A percentile compares a stretch with the other conserved stretches of the same genome.
Evolutionary conservation across 2,113 vertebrate genomes (phyloP).

Genomic region (Gorsachius goisagi): DNA sequence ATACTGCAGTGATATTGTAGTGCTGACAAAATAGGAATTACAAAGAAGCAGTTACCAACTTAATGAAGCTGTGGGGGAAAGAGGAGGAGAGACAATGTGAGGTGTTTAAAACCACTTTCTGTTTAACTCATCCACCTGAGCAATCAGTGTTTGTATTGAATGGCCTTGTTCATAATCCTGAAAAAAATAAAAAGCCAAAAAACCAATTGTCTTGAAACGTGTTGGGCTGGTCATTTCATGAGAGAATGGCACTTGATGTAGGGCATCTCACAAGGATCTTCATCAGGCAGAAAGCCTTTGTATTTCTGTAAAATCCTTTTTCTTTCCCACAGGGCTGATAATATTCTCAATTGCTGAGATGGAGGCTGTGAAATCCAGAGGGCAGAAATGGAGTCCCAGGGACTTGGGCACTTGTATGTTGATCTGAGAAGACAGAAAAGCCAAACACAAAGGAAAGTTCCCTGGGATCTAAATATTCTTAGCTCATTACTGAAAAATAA

Average conservation of each 20-base stretch:
- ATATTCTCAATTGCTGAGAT: not conserved
- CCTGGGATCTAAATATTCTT: not conserved
- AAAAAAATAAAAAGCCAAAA: not conserved
- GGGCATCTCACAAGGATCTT: not conserved
- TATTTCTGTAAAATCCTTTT: not conserved
- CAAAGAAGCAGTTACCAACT: not conserved
- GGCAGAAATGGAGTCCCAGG: not conserved
- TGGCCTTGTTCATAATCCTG: not conserved
- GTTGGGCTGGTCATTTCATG: not conserved
- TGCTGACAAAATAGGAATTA: slow-evolving; percentile 22
- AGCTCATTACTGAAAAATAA: not conserved
- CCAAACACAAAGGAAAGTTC: not conserved
- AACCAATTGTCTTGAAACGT: not conserved
- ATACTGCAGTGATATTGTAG: slow-evolving; percentile 16
- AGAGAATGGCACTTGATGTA: not conserved
- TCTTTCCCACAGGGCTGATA: not conserved
- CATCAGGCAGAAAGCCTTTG: not conserved
- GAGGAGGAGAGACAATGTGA: not conserved
- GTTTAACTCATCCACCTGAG: not conserved
- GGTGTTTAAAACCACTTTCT: not conserved
- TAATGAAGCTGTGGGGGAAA: not conserved
- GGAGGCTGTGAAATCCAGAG: not conserved
- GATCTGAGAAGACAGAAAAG: not conserved
- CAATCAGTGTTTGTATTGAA: not conserved
- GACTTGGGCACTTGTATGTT: not conserved